Evolutionary conservation across 2,113 vertebrate species (phyloP).

Genomic region (Leucopsar rothschildi): DNA sequence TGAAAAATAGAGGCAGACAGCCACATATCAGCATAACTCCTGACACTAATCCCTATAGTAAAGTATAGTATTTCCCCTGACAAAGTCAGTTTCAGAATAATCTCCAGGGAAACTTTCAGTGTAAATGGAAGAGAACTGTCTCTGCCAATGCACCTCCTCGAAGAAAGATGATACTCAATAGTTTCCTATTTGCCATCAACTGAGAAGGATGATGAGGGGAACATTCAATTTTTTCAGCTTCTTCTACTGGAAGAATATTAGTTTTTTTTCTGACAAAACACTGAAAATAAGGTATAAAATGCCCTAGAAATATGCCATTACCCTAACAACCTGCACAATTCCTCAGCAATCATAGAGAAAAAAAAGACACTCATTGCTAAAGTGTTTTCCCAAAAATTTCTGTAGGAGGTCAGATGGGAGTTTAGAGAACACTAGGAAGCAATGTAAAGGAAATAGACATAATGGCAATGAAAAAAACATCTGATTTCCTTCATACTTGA

Average conservation of each 20-base stretch:
- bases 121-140: neutral
- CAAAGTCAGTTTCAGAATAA: neutral
- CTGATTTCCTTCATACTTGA: neutral
- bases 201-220: neutral
- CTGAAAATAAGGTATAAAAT: neutral
- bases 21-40: neutral
- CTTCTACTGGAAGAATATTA: neutral
- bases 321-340: neutral
- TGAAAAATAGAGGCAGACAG: neutral
- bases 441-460: neutral
- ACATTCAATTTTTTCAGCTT: neutral
- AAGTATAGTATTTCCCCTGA: neutral
- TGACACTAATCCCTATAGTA: neutral
- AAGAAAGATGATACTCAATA: neutral
- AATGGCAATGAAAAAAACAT: neutral
- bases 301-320: neutral
- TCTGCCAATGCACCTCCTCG: neutral
- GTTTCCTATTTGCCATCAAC: neutral
- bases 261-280: neutral
- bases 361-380: neutral
- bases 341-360: neutral
- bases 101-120: neutral
- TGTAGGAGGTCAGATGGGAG: neutral
- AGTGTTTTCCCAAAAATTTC: neutral
- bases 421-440: neutral